Evolutionary conservation across 2,888 invertebrate species (phyloP).

Genomic region (Aporophyla lueneburgensis): DNA sequence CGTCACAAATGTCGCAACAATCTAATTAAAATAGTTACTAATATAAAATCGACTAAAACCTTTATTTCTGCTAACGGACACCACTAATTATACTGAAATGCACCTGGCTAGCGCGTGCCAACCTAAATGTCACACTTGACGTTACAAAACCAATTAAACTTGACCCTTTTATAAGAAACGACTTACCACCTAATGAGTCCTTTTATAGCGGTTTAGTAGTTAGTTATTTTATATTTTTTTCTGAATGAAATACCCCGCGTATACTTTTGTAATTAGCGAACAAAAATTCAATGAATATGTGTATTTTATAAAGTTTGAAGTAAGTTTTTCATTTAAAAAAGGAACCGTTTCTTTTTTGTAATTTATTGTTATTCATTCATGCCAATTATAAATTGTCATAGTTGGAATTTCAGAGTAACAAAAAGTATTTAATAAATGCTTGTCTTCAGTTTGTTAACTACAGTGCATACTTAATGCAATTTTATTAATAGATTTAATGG

Average conservation of each 20-base stretch:
- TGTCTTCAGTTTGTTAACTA: background rate
- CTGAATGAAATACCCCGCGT: slow-evolving; percentile 9
- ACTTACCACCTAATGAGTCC: slow-evolving; percentile 44
- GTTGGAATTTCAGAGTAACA: background rate
- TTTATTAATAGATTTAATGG: slow-evolving; percentile 2
- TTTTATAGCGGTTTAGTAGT: slow-evolving; percentile 24
- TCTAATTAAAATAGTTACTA: slow-evolving; percentile 22
- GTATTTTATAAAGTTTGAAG: background rate
- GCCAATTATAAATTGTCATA: background rate
- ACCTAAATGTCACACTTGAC: slow-evolving; percentile 81
- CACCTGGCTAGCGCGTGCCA: slow-evolving; percentile 82
- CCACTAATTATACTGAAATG: slow-evolving; percentile 70
- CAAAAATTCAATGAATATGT: slow-evolving; percentile 25
- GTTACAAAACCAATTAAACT: slow-evolving; percentile 72
- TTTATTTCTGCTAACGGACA: slow-evolving; percentile 61
- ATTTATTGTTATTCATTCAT: slow-evolving; percentile 1
- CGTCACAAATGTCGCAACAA: background rate
- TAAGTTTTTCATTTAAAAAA: background rate
- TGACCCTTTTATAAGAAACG: slow-evolving; percentile 59
- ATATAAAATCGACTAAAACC: slow-evolving; percentile 56
- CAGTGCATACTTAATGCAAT: background rate
- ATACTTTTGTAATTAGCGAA: background rate
- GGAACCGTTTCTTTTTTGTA: slow-evolving; percentile 8
- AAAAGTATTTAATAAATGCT: slow-evolving; percentile 17
- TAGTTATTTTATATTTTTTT: slow-evolving; percentile 20